Conservation (phyloP, 2,888 invertebrate species). For the Liopterus haemorrhoidalis region DNA sequence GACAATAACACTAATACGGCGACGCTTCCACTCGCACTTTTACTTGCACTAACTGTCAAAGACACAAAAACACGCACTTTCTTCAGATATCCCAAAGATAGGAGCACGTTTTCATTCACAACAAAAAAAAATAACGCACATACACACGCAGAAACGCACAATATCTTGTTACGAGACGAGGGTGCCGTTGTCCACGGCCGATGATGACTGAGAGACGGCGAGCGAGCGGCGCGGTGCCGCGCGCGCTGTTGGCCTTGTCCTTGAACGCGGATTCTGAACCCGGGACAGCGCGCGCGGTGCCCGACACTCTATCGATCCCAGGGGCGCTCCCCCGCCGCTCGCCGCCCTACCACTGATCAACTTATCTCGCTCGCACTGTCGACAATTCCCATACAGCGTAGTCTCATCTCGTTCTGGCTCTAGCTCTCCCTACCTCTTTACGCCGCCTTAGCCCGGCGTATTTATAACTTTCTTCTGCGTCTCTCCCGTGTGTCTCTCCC, state of each 20-base stretch:
- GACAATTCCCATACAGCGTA: conserved; percentile 23
- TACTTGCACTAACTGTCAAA: no score
- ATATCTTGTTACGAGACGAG: no score
- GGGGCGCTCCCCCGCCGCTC: conserved; percentile 38
- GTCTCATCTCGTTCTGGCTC: conserved; percentile 8
- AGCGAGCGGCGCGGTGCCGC: conserved; percentile 28
- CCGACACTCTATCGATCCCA: conserved; percentile 45
- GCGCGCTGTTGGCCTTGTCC: conserved; percentile 55
- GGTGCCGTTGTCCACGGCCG: background rate
- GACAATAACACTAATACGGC: no score
- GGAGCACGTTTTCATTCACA: no score
- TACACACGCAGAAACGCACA: no score
- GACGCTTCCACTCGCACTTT: no score
- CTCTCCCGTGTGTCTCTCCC: conserved; percentile 13
- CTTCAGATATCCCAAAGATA: no score
- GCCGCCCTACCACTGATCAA: conserved; percentile 28
- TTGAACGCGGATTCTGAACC: conserved; percentile 49
- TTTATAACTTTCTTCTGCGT: conserved; percentile 1
- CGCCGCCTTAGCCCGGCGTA: conserved; percentile 10
- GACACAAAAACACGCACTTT: no score
- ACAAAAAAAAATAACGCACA: no score
- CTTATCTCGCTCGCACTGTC: conserved; percentile 26
- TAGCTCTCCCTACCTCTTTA: conserved; percentile 17
- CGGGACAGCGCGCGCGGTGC: conserved; percentile 36
- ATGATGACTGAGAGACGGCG: background rate